phyloP scores from a whole-genome alignment of 2,113 vertebrate genomes.

The Silurus glanis region DNA sequence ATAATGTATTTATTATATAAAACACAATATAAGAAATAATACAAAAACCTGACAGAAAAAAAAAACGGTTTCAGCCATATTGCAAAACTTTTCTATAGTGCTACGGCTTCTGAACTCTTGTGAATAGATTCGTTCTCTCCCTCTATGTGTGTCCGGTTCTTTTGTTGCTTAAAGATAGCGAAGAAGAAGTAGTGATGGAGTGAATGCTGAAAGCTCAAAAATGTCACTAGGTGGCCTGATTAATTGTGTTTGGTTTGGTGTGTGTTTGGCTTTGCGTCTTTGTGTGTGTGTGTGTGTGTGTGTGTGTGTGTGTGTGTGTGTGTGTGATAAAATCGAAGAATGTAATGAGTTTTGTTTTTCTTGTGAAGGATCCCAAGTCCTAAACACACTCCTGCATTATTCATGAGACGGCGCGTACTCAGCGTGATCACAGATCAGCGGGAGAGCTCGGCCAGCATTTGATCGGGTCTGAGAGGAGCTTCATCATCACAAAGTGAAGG shows the following conservation, averaged over 20 bases:
- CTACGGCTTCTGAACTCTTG: neutral
- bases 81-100: neutral
- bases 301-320: neutral
- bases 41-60: no score
- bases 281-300: neutral
- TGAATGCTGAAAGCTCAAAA: neutral
- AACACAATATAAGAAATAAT: no score
- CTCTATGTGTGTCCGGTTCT: neutral
- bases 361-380: neutral
- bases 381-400: neutral
- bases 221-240: slow-evolving; percentile 14
- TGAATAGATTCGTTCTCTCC: neutral
- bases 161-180: neutral
- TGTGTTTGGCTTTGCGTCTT: neutral
- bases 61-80: neutral
- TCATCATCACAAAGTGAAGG: neutral
- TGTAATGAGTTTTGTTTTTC: neutral
- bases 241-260: slow-evolving; percentile 22
- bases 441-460: slow-evolving; percentile 4
- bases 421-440: slow-evolving; percentile 1
- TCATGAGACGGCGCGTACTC: neutral
- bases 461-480: neutral
- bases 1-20: no score
- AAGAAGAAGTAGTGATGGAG: neutral
- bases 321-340: neutral